Evolutionary conservation across 2,113 vertebrate species (phyloP), one percentile per base, ranked within the genome.

Genomic region (Prunella fulvescens): DNA sequence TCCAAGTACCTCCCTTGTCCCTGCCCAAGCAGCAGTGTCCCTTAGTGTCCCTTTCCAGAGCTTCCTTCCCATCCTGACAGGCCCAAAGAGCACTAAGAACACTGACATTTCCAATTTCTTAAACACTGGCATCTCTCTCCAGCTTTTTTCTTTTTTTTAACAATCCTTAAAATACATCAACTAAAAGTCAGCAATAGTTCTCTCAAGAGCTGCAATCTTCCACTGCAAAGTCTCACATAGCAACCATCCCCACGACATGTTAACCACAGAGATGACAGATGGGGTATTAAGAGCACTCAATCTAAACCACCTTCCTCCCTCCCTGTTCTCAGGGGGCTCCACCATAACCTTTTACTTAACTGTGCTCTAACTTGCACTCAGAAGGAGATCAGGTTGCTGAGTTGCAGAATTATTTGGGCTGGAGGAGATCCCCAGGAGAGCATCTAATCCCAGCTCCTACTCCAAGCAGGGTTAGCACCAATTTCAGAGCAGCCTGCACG

Each of bases 251-350:
- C 56, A 54, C 8, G 91, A 90, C 95, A 96, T 5, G 72, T 78
- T 95, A 97, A 95, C 95, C 96, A 86, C 95, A 94, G 67, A 71
- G 92, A 94, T 97, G 96, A 97, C 95, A 97, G 91, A 97, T 94
- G 83, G 91, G 51, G 88, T 81, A 94, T 91, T 91, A 96, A 88
- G 92, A 94, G 80, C 82, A 86, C 94, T 94, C 95, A 62, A 71
- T 91, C 56, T 51, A 94, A 97, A 96, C 95, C 95, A 88, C 96
- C 91, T 90, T 93, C 95, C 96, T 90, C 92, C 92, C 86, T 90
- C 88, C 86, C 64, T 0, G 0, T 3, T 60, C 96, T 81, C 96
- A 66, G 85, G 92, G 76, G 95, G 86, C 88, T 94, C 76, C 88
- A 57, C 80, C 60, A 78, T 58, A 95, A 93, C 88, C 94, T 91